Percentiles rank a stretch among this genome's conserved stretches.
Conservation (phyloP, 2,888 invertebrate species). For the Chrysomela aeneicollis region DNA sequence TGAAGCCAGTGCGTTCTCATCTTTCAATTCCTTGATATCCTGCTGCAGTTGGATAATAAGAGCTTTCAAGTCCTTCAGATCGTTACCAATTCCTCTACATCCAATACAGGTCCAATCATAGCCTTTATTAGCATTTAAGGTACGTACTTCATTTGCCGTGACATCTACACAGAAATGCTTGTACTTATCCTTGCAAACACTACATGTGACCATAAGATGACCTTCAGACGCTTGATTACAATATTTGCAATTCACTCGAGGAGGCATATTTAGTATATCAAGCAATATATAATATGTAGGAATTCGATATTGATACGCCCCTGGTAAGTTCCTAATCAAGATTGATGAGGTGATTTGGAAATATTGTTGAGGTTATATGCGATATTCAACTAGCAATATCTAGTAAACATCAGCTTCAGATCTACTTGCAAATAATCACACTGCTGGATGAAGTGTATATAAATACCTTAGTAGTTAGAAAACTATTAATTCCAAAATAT, state of each 20-base stretch:
- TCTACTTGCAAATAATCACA: too few relatives aligned
- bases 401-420: too few relatives aligned
- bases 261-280: too few relatives aligned
- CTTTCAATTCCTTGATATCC: constrained; percentile 8
- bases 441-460: too few relatives aligned
- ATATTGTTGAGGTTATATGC: too few relatives aligned
- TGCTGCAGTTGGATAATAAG: constrained; percentile 12
- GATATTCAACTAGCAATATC: too few relatives aligned
- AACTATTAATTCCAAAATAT: too few relatives aligned
- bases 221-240: not conserved
- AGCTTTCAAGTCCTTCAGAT: constrained; percentile 12
- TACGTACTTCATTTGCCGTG: constrained; percentile 6
- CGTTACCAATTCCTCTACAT: constrained; percentile 4
- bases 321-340: too few relatives aligned
- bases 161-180: constrained; percentile 14
- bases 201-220: constrained; percentile 4
- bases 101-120: constrained; percentile 20
- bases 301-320: too few relatives aligned
- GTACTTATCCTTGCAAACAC: constrained; percentile 8
- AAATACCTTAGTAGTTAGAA: too few relatives aligned
- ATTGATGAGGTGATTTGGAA: too few relatives aligned
- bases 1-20: not conserved
- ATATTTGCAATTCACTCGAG: constrained; percentile 6
- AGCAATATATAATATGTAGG: too few relatives aligned
- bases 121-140: constrained; percentile 12